Conservation (phyloP, 2,888 invertebrate species). For the Cremastobaeus sp. region DNA sequence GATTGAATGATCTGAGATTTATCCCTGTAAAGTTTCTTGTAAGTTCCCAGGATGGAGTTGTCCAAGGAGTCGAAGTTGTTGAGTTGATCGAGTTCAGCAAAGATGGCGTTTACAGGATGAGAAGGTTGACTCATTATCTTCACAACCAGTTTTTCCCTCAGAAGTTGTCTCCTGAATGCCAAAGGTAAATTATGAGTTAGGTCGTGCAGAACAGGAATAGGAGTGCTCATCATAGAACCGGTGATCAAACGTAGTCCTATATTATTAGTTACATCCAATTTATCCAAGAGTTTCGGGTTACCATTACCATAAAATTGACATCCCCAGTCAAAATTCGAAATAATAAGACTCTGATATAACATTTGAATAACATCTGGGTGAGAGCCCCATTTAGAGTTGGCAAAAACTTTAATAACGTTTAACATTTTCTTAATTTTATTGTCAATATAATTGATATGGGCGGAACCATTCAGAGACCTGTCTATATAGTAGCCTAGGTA, state of each 20-base stretch:
- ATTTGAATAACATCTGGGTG: not conserved
- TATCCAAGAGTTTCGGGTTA: not conserved
- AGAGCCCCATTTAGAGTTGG: not conserved
- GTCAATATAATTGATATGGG: not conserved
- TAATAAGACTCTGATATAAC: not conserved
- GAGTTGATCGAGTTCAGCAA: too few species aligned
- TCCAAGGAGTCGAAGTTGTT: too few species aligned
- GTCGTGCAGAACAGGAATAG: too few species aligned
- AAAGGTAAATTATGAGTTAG: not conserved
- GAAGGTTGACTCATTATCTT: too few species aligned
- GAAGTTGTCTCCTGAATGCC: too few species aligned
- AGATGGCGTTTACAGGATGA: too few species aligned
- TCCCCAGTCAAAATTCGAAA: conserved; percentile 1
- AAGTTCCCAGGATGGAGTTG: too few species aligned
- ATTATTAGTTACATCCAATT: not conserved
- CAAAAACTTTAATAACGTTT: not conserved
- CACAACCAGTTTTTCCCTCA: too few species aligned
- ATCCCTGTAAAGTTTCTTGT: too few species aligned
- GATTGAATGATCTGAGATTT: too few species aligned
- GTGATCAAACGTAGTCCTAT: not conserved
- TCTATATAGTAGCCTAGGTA: not conserved
- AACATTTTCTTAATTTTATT: not conserved
- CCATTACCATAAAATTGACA: not conserved
- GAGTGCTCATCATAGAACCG: not conserved
- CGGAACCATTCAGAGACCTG: not conserved